phyloP scores from a whole-genome alignment of 2,797 vertebrate species.

The Enteromius radiatus region DNA sequence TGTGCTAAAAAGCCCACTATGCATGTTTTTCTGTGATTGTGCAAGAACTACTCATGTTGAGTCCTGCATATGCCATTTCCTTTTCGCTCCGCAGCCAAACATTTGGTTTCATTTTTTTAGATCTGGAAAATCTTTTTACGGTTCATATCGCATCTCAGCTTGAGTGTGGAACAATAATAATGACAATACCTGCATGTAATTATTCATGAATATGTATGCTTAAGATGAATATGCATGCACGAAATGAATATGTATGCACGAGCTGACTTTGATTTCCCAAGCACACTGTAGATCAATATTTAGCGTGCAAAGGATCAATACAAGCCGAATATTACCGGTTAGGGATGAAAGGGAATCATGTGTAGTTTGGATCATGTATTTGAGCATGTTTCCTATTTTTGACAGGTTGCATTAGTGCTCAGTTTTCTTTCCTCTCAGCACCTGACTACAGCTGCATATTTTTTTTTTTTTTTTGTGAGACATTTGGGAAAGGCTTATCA shows the following conservation, averaged over 20 bases:
- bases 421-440: constrained; percentile 7
- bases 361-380: not conserved
- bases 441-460: constrained; percentile 43
- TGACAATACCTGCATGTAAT: not conserved
- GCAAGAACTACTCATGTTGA: not conserved
- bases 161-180: constrained; percentile 15
- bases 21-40: constrained; percentile 26
- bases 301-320: constrained; percentile 14
- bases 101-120: constrained; percentile 8
- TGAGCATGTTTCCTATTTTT: constrained; percentile 20
- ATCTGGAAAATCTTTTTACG: not conserved
- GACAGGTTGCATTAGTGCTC: constrained; percentile 4
- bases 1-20: constrained; percentile 26
- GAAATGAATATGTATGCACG: constrained; percentile 28
- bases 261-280: constrained; percentile 20
- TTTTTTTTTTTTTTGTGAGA: not conserved
- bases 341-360: constrained; percentile 4
- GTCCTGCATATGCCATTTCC: constrained; percentile 11
- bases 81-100: constrained; percentile 3
- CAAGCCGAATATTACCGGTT: not conserved
- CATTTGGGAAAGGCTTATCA: constrained; percentile 48
- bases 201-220: constrained; percentile 34
- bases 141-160: not conserved
- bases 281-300: constrained; percentile 1
- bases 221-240: constrained; percentile 26